phyloP scores from a whole-genome alignment of 2,797 vertebrate genomes.

The Acanthopagrus latus region DNA sequence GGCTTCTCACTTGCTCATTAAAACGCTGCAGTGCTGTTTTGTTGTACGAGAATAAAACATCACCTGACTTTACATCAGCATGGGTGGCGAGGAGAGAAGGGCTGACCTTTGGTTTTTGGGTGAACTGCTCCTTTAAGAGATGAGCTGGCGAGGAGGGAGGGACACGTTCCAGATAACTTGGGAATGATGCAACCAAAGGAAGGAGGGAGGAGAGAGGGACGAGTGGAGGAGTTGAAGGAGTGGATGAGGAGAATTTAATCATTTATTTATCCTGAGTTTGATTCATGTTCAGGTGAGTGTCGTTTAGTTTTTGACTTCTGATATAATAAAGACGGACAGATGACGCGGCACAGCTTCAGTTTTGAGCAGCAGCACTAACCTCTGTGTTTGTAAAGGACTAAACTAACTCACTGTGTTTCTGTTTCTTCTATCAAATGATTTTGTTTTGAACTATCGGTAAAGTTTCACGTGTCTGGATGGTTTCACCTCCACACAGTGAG shows the following conservation, averaged over 20 bases:
- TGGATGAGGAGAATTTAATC: background rate
- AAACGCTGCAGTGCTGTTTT: too few relatives aligned
- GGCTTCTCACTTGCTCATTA: too few relatives aligned
- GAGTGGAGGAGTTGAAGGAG: background rate
- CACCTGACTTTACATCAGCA: too few relatives aligned
- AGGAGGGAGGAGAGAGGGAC: background rate
- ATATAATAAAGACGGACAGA: background rate
- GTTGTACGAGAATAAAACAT: too few relatives aligned
- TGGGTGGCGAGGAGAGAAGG: too few relatives aligned
- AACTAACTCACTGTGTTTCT: constrained; percentile 62
- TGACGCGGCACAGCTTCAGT: background rate
- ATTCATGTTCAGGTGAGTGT: constrained; percentile 43
- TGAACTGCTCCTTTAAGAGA: background rate
- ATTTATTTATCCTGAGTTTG: constrained; percentile 38
- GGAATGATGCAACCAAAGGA: constrained; percentile 26
- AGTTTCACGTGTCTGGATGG: background rate
- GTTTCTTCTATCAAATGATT: constrained; percentile 4
- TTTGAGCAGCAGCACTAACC: constrained; percentile 32
- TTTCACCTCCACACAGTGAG: constrained; percentile 8
- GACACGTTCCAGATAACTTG: background rate
- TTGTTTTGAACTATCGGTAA: background rate
- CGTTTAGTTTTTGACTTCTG: constrained; percentile 27
- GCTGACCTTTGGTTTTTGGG: too few relatives aligned
- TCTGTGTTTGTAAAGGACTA: constrained; percentile 44
- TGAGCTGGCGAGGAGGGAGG: background rate